These are phyloP conservation scores for Lates japonicus DNA, from an alignment of 2,797 vertebrate genomes.

Conservation along the genomic window DNA sequence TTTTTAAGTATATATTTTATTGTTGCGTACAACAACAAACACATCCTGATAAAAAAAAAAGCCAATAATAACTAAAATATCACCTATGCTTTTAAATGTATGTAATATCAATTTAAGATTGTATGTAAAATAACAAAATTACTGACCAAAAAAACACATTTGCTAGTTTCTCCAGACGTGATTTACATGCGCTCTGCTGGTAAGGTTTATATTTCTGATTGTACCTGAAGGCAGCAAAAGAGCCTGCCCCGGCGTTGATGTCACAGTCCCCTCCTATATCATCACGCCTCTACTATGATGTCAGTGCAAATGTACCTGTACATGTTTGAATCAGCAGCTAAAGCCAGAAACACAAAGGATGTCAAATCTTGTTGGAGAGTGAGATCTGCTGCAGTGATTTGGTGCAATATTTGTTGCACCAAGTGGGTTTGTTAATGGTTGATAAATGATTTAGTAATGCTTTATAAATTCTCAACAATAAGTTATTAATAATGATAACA, in stretches of 20 bases:
- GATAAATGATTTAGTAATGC: neutral
- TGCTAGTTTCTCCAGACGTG: neutral
- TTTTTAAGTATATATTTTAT: too few species aligned
- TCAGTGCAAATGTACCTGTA: slow-evolving; percentile 19
- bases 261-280: slow-evolving; percentile 17
- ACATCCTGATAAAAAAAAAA: neutral
- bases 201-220: neutral
- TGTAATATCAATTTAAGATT: neutral
- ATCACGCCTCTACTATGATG: slow-evolving; percentile 10
- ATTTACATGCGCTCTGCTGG: neutral
- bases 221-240: neutral
- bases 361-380: neutral
- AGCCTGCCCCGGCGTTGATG: neutral
- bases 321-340: slow-evolving; percentile 29
- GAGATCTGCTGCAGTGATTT: neutral
- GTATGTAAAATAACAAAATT: neutral
- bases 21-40: too few species aligned
- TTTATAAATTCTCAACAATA: neutral
- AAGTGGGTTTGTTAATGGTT: neutral
- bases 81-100: neutral
- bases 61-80: neutral
- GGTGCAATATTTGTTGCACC: neutral
- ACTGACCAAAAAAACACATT: neutral
- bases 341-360: slow-evolving; percentile 10
- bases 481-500: neutral